These are phyloP conservation scores for Alcedo atthis DNA, from an alignment of 2,797 vertebrate genomes.

Conservation along the genomic window DNA sequence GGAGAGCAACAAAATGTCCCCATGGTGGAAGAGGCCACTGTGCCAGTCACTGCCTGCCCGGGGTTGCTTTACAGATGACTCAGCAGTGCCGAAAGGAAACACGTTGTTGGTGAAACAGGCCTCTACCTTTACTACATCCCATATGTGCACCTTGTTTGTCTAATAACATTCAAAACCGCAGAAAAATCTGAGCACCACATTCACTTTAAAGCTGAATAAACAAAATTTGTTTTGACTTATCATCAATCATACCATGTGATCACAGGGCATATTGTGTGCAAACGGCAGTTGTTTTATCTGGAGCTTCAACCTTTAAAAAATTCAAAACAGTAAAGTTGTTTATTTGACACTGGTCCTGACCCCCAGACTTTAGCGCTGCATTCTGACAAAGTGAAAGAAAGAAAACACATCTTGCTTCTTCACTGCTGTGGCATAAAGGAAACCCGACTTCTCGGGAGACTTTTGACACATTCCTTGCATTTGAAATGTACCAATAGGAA, in stretches of 20 bases:
- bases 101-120: conserved; percentile 59
- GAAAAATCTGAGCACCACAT: conserved; percentile 74
- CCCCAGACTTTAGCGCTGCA: conserved; percentile 72
- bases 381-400: conserved; percentile 78
- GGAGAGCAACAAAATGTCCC: background rate
- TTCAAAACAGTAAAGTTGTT: conserved; percentile 84
- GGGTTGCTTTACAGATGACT: conserved; percentile 52
- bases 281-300: conserved; percentile 82
- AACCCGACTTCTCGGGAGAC: conserved; percentile 61
- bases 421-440: conserved; percentile 70
- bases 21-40: background rate
- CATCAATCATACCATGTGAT: conserved; percentile 82
- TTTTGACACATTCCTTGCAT: conserved; percentile 70
- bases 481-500: conserved; percentile 62
- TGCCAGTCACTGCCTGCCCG: background rate
- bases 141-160: conserved; percentile 80
- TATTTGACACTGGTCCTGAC: conserved; percentile 80
- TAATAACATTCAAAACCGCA: conserved; percentile 78
- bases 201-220: conserved; percentile 84
- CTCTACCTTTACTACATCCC: conserved; percentile 72
- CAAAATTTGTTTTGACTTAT: conserved; percentile 83
- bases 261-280: conserved; percentile 79
- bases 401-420: conserved; percentile 76
- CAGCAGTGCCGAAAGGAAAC: conserved; percentile 64
- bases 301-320: conserved; percentile 80